Conservation (phyloP, 2,797 vertebrate genomes). For the Salmo trutta region DNA sequence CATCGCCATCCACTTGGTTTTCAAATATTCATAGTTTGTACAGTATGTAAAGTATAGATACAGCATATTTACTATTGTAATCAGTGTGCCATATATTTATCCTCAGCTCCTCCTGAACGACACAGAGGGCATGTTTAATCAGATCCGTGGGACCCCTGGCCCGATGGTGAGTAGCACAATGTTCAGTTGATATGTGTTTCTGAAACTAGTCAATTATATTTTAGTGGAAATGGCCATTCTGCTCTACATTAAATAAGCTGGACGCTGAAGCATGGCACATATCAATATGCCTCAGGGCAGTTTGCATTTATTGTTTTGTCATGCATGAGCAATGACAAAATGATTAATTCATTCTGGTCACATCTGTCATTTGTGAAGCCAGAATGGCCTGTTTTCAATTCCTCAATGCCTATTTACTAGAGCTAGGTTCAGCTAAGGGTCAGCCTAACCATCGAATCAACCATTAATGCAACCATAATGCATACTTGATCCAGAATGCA, state of each 20-base stretch:
- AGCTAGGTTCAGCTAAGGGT: neutral
- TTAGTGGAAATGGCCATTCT: neutral
- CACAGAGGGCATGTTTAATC: constrained; percentile 76
- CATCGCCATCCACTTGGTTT: neutral
- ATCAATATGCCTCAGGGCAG: neutral
- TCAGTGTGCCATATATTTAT: constrained; percentile 18
- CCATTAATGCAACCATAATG: neutral
- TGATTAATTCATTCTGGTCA: neutral
- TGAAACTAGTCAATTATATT: neutral
- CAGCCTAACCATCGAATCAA: neutral
- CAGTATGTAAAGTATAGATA: too few relatives aligned
- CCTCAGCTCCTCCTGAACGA: constrained; percentile 79
- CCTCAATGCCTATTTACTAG: neutral
- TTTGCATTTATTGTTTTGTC: neutral
- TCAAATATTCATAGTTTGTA: neutral
- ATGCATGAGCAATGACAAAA: neutral
- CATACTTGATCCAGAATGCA: neutral
- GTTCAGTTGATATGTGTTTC: neutral
- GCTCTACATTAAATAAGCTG: neutral
- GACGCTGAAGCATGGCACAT: neutral
- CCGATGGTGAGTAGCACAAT: constrained; percentile 67
- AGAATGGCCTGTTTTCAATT: neutral
- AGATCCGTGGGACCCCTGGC: constrained; percentile 77
- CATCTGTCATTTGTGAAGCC: neutral
- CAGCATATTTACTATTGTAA: too few relatives aligned